Evolutionary conservation across 2,797 vertebrate genomes (phyloP), one percentile per base, ranked within the genome.

Genomic region (Pangasius larnaudii): DNA sequence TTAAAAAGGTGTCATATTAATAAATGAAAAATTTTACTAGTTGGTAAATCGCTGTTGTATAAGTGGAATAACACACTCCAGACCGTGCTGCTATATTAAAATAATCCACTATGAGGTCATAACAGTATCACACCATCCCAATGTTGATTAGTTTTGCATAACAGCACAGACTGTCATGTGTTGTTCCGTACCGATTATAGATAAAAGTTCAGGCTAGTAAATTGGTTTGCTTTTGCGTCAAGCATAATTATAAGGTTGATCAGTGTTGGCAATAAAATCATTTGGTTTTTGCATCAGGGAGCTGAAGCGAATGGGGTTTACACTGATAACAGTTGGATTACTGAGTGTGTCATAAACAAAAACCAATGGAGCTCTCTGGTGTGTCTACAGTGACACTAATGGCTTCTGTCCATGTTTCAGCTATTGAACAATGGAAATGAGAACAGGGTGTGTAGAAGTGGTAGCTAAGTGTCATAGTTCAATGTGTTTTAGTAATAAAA

Each of bases 271-370:
- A 24, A 59, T 58, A 81, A 81, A 39, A 24, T 59, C 16, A 53
- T 78, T 78, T 53, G 75, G 46, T 5, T 80, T 59, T 42, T 24
- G 33, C 10, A 24, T n/a, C 36, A 81, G 22, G 22, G 79, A 42
- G 36, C 56, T 81, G 49, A 39, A 58, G 33, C 18, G 2, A 39
- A n/a, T n/a, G 10, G 58, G 24, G 58, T 46, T 82, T 82, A 42
- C 79, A n/a, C 58, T 42, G 24, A 42, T 58, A 63, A 18, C 36
- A 33, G 53, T 46, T 16, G 27, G 16, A 49, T 49, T 65, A 30
- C 59, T 2, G 27, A 65, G 59, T 19, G 36, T 42, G 61, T 83
- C 59, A 82, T 65, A 65, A 83, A 49, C 61, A 83, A 83, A 83
- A 83, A 42, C 80, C 42, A 65, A 2, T 49, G 39, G 42, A 83